Conservation (phyloP, 53 echinoderm and acorn worm species). For the Luidia sarsii region DNA sequence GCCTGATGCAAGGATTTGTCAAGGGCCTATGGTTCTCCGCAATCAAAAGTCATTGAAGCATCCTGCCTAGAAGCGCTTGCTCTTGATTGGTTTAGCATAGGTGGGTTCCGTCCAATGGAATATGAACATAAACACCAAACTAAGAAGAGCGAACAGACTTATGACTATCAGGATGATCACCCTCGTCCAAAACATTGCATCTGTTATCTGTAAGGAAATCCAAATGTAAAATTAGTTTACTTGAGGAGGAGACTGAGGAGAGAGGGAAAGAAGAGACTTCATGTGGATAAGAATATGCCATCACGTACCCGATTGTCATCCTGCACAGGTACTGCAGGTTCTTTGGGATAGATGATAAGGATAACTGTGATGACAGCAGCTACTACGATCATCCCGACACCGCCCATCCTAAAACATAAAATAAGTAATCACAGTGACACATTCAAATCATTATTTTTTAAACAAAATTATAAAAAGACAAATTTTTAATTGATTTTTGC, state of each 20-base stretch:
- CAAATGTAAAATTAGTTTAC: background rate
- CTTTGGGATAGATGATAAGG: slow-evolving; percentile 78
- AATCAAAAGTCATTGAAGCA: too few relatives aligned
- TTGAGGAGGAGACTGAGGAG: background rate
- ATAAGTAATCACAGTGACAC: too few relatives aligned
- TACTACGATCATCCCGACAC: slow-evolving; percentile 60
- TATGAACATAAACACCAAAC: slow-evolving; percentile 74
- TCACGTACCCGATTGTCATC: slow-evolving; percentile 67
- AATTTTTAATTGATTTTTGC: too few relatives aligned
- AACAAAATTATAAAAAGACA: too few relatives aligned
- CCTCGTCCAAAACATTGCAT: slow-evolving; percentile 77
- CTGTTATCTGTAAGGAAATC: slow-evolving; percentile 68
- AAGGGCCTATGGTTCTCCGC: too few relatives aligned
- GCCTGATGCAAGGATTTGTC: too few relatives aligned
- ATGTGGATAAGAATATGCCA: too few relatives aligned
- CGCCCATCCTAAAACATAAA: slow-evolving; percentile 70
- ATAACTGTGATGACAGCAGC: slow-evolving; percentile 70
- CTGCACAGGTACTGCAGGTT: slow-evolving; percentile 55
- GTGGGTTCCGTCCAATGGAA: slow-evolving; percentile 92
- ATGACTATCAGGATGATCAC: slow-evolving; percentile 65
- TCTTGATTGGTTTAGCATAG: slow-evolving; percentile 80
- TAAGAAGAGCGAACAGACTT: slow-evolving; percentile 76
- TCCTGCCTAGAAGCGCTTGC: slow-evolving; percentile 71
- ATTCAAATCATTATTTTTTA: too few relatives aligned
- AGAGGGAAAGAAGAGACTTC: too few relatives aligned